Base-by-base conservation (phyloP, 2,113 vertebrate genomes). In the sheep (Ovis aries) region DNA sequence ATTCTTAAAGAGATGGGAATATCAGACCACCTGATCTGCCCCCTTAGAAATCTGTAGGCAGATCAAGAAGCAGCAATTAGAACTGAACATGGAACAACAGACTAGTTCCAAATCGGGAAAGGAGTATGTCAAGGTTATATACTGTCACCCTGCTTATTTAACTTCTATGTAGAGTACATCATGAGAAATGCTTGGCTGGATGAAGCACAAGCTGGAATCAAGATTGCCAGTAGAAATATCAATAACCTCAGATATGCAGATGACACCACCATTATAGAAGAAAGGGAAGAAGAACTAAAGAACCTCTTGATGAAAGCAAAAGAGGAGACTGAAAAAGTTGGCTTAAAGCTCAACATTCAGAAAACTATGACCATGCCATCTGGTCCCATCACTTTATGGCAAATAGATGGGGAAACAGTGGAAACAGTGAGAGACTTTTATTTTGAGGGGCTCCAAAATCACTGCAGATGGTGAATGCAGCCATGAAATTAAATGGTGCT, bases 121-220 rank as follows among this genome's bases (percentile, higher is more conserved):
- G 19, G 3, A 23, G 19, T 71, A 71, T 0, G 0, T 12, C 10
- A 40, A 23, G 9, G 5, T 3, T 40, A 0, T 71, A 23, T 40
- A 23, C 6, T 71, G n/a, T 40, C 67, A 71, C 19, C 67, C n/a
- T 71, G 19, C 5, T 40, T 71, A 40, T 71, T 71, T 71, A 71
- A 12, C 19, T 71, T 71, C 2, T 71, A 6, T 36, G 5, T 10
- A 71, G n/a, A 71, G 5, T 71, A 40, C 67, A 12, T 71, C 10
- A 71, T 40, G 10, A 36, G n/a, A 71, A 40, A 71, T 40, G 19
- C n/a, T 40, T 19, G 67, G 19, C 8, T 71, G 67, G n/a, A 40
- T 23, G 67, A 71, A 71, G 19, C n/a, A 71, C 67, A 71, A 71
- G n/a, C n/a, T 71, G 19, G n/a, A 40, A 71, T 23, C n/a, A 71